Evolutionary conservation across 2,113 vertebrate species (phyloP).

Genomic region (Peromyscus polionotus): DNA sequence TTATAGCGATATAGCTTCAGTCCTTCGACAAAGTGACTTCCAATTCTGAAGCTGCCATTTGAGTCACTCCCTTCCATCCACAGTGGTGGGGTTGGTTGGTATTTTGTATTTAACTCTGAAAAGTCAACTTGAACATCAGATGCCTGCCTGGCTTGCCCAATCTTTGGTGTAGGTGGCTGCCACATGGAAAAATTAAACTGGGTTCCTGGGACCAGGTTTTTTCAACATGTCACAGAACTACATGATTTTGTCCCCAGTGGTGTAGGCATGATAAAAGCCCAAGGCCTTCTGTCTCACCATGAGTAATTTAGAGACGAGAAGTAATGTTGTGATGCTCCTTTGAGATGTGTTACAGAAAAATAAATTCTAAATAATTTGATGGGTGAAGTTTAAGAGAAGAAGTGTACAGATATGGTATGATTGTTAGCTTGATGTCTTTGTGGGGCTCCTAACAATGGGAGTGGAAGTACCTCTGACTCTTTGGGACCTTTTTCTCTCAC

Average conservation of each 20-base stretch:
- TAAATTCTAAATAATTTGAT: neutral
- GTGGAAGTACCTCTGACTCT: neutral
- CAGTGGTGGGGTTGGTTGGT: neutral
- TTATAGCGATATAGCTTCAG: neutral
- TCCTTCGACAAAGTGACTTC: neutral
- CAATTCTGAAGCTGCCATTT: neutral
- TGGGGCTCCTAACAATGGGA: neutral
- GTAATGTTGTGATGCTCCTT: neutral
- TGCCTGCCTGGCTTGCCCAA: neutral
- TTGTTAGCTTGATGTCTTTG: neutral
- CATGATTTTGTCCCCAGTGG: neutral
- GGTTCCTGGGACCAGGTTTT: neutral
- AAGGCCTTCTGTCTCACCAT: neutral
- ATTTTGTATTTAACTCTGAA: conserved; percentile 3
- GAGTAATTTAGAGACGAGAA: neutral
- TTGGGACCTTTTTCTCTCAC: no score
- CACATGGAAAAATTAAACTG: neutral
- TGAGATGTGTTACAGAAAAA: conserved; percentile 1
- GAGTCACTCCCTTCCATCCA: neutral
- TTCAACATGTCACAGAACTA: neutral
- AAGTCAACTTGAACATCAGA: conserved; percentile 5
- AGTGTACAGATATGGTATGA: neutral
- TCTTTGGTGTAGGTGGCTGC: neutral
- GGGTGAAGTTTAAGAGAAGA: neutral
- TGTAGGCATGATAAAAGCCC: neutral